Conservation (phyloP, 2,797 vertebrate species). For the Semaprochilodus insignis region DNA sequence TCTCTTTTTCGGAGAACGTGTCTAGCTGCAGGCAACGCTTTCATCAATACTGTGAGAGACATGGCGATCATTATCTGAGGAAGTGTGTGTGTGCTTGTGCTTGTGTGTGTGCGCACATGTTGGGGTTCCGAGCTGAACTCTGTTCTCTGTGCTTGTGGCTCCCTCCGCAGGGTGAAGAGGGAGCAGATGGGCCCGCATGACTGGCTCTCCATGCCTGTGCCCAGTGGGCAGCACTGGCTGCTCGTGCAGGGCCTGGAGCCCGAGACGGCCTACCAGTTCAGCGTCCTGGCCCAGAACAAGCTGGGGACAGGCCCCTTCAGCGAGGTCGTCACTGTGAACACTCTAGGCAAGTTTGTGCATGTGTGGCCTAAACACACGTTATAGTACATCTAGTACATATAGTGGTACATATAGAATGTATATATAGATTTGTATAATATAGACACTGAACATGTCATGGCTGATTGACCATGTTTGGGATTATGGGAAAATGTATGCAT, state of each 20-base stretch:
- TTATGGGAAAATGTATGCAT: no score
- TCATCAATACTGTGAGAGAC: conserved; percentile 46
- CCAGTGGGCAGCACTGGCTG: conserved; percentile 82
- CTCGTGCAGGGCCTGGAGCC: conserved; percentile 88
- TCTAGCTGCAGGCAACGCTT: conserved; percentile 42
- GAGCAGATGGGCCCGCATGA: conserved; percentile 87
- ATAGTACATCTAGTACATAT: no score
- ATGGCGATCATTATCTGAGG: conserved; percentile 45
- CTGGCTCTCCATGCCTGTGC: conserved; percentile 88
- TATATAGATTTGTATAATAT: no score
- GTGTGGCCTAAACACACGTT: not conserved
- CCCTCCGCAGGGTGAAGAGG: conserved; percentile 83
- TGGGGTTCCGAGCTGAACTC: conserved; percentile 16
- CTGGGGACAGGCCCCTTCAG: conserved; percentile 96
- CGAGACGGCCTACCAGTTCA: conserved; percentile 92
- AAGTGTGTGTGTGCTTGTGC: conserved; percentile 25
- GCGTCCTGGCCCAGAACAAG: conserved; percentile 93
- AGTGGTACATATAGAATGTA: no score
- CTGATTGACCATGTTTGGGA: no score
- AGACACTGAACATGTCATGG: no score
- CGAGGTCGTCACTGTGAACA: conserved; percentile 91
- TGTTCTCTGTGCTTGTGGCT: conserved; percentile 47
- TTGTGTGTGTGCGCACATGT: conserved; percentile 25
- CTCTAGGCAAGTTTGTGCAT: conserved; percentile 77
- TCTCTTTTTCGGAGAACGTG: conserved; percentile 35